Base-by-base conservation (phyloP, 1,140 invertebrate genomes). In the Drosophila pachea region DNA sequence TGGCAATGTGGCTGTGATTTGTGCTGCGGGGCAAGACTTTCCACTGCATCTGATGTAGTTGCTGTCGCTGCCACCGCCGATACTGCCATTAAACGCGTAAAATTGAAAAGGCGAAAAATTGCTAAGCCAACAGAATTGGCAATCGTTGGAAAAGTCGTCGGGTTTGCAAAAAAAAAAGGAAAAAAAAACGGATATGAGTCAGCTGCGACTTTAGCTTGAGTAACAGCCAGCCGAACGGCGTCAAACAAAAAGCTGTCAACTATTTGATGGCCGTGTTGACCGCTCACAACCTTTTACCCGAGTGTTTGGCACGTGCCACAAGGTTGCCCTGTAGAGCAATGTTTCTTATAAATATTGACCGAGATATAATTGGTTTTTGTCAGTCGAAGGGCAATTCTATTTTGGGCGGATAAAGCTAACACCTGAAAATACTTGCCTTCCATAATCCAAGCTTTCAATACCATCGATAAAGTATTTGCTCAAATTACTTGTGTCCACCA, bases 31-130 rank as follows among this genome's bases (percentile, higher is more conserved):
- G 36, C 11, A 50, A 29, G 63, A n/a, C 63, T 33, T n/a, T 14
- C 36, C 22, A 45, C 45, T 58, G 38, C 16, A 12, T 4, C 36
- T 40, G 33, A 35, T 35, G 33, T 35, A 35, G 52, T 32, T 36
- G 31, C 55, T 54, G 43, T 35, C 59, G 47, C 29, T 32, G n/a
- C 48, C 8, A 7, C 52, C 53, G 43, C 54, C 47, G 62, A 43
- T 45, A 43, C 31, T 22, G 65, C 32, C 63, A 61, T 78, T 82
- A 83, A 84, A 74, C 68, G 76, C 79, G 79, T 67, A 66, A 84
- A 82, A 83, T 79, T 86, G 79, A 83, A 83, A 84, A 79, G 68
- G 76, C 73, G 66, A 79, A 79, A 84, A 79, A 84, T 83, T 84
- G 79, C 81, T 73, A 68, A 70, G 68, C 73, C 68, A 76, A 76